phyloP scores from a whole-genome alignment of 1,140 invertebrate species.

The Parasteatoda tepidariorum region DNA sequence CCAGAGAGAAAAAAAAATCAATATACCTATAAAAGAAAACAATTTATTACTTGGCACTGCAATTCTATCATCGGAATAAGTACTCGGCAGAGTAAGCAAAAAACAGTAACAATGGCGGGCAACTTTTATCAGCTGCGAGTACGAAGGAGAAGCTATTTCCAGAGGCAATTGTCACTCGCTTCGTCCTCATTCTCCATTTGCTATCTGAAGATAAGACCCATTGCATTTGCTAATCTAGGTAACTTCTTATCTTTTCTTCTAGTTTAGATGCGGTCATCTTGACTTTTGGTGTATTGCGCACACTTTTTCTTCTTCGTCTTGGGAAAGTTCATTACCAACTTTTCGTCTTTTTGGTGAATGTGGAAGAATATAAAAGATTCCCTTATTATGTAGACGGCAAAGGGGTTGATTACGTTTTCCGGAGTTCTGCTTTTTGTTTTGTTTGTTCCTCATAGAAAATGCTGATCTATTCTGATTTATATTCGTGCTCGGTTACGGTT shows the following conservation, averaged over 20 bases:
- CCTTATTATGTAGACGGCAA: background rate
- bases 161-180: background rate
- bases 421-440: background rate
- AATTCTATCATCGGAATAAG: background rate
- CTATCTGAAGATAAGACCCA: background rate
- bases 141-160: background rate
- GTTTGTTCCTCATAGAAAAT: background rate
- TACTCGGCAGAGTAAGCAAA: background rate
- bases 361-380: background rate
- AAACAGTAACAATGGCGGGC: background rate
- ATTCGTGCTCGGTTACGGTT: background rate
- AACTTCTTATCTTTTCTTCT: background rate
- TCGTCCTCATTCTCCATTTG: background rate
- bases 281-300: background rate
- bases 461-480: background rate
- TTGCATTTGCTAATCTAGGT: background rate
- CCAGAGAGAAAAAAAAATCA: no score
- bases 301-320: background rate
- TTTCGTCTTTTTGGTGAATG: background rate
- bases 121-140: background rate
- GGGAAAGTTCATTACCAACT: background rate
- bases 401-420: background rate
- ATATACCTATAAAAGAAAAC: no score
- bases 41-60: no score
- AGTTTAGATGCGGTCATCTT: background rate